These are phyloP conservation scores for Siniperca scherzeri DNA, from an alignment of 2,797 vertebrate species.

Conservation along the genomic window DNA sequence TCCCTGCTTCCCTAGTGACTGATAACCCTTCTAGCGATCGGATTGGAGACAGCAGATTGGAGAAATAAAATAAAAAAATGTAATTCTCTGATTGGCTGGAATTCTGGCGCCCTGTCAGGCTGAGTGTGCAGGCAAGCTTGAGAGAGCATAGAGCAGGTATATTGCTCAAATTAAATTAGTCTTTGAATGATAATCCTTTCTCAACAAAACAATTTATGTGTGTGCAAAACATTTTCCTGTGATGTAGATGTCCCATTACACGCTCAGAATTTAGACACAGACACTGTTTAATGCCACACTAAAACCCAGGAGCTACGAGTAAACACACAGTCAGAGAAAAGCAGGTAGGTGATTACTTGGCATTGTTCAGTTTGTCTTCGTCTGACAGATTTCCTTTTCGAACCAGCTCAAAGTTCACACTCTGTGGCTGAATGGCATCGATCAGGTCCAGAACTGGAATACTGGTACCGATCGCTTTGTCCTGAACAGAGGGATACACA, in stretches of 20 bases:
- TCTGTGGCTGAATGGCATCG: conserved; percentile 94
- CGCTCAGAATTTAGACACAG: neutral
- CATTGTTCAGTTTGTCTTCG: conserved; percentile 93
- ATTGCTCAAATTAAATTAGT: neutral
- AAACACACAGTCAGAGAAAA: neutral
- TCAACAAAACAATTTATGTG: neutral
- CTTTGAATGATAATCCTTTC: neutral
- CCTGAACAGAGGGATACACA: conserved; percentile 80
- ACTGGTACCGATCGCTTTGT: conserved; percentile 92
- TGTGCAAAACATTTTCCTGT: neutral
- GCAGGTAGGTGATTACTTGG: conserved; percentile 87
- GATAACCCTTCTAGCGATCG: neutral
- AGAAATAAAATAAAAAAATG: too few relatives aligned
- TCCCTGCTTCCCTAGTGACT: neutral
- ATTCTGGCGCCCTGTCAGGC: too few relatives aligned
- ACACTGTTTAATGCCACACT: neutral
- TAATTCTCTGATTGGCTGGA: neutral
- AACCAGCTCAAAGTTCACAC: conserved; percentile 95
- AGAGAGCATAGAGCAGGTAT: neutral
- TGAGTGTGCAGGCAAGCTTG: neutral
- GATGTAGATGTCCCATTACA: neutral
- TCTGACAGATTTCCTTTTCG: conserved; percentile 88
- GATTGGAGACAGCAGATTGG: neutral
- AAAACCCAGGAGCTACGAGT: neutral
- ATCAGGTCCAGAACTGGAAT: conserved; percentile 95